A percentile compares a stretch with the other conserved stretches of the same genome.
phyloP scores from a whole-genome alignment of 2,888 invertebrate genomes.

The Tachina grossa region DNA sequence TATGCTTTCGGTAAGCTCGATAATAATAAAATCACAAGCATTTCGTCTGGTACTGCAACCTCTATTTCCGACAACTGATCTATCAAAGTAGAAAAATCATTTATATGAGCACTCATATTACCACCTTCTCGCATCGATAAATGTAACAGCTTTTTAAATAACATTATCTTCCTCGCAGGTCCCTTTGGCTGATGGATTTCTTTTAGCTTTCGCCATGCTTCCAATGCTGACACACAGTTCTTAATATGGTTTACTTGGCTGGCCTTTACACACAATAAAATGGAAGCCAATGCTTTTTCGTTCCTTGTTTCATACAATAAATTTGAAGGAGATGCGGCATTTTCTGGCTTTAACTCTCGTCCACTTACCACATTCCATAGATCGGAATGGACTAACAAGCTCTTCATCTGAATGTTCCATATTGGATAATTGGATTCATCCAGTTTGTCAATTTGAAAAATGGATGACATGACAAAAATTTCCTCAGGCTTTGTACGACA shows the following conservation, averaged over 20 bases:
- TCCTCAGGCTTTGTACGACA: not conserved
- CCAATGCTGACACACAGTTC: constrained; percentile 25
- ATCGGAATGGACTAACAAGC: constrained; percentile 18
- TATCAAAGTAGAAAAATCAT: too few relatives aligned
- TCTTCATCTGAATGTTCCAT: constrained; percentile 48
- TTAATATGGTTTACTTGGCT: constrained; percentile 33
- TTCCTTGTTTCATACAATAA: not conserved
- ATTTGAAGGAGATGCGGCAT: not conserved
- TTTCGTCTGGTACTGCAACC: too few relatives aligned
- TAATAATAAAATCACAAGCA: too few relatives aligned
- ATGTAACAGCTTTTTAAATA: too few relatives aligned
- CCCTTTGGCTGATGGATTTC: constrained; percentile 51
- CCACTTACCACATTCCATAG: not conserved
- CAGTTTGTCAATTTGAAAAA: constrained; percentile 42
- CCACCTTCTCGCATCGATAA: too few relatives aligned
- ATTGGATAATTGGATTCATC: constrained; percentile 42
- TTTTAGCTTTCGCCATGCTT: constrained; percentile 35
- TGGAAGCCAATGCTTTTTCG: constrained; percentile 47
- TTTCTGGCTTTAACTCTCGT: not conserved
- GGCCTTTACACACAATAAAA: constrained; percentile 16
- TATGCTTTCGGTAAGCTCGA: too few relatives aligned
- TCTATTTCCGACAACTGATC: too few relatives aligned
- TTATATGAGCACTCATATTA: too few relatives aligned
- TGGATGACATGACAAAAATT: constrained; percentile 18
- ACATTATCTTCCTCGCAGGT: constrained; percentile 46